Evolutionary conservation across 2,113 vertebrate genomes (phyloP).

Genomic region (Dicaeum eximium): DNA sequence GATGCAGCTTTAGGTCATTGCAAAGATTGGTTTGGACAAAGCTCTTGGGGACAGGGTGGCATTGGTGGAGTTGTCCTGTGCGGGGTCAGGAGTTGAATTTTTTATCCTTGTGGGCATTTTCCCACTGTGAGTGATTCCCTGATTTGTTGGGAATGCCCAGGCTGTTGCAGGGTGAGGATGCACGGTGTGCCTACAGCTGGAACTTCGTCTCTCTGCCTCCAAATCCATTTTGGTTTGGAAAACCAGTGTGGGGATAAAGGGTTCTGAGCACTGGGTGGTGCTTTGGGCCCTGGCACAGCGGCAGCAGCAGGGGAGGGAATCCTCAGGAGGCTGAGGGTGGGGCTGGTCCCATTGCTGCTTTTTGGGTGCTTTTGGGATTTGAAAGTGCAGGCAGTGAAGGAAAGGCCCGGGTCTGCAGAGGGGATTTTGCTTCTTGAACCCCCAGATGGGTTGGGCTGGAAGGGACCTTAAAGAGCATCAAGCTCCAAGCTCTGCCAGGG

Average conservation of each 20-base stretch:
- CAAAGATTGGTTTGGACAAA: background rate
- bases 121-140: background rate
- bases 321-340: background rate
- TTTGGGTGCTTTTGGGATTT: background rate
- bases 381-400: background rate
- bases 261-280: background rate
- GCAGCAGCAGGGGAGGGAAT: background rate
- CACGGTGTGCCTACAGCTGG: accelerated
- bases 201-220: background rate
- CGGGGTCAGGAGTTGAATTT: background rate
- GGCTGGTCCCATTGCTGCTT: background rate
- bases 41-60: background rate
- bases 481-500: background rate
- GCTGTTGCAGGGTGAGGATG: background rate
- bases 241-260: accelerated
- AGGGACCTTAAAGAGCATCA: too few species aligned
- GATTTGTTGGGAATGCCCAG: background rate
- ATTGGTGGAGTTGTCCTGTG: background rate
- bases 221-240: background rate
- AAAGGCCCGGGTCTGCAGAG: background rate
- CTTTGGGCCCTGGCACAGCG: background rate
- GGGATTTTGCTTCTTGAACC: background rate
- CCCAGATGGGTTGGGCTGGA: background rate
- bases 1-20: background rate
- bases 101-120: background rate